phyloP scores from a whole-genome alignment of 2,113 vertebrate species.

The Micronycteris hirsuta region DNA sequence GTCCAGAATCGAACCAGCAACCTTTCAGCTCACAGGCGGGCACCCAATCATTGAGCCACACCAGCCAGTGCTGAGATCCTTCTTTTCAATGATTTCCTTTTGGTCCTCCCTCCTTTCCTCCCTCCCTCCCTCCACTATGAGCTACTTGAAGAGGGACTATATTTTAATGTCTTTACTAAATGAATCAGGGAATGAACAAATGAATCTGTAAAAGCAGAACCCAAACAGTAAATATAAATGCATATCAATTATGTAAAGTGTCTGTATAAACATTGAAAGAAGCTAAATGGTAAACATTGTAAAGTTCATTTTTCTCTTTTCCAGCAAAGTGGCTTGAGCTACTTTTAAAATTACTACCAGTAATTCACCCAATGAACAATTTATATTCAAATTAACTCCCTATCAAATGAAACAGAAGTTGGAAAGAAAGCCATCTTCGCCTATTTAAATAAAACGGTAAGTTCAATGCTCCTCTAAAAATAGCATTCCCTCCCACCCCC shows the following conservation, averaged over 20 bases:
- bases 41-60: too few relatives aligned
- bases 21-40: too few relatives aligned
- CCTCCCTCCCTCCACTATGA: background rate
- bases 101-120: background rate
- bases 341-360: conserved; percentile 14
- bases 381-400: background rate
- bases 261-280: background rate
- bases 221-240: background rate
- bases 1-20: too few relatives aligned
- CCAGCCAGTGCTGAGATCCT: background rate
- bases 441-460: background rate
- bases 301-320: background rate
- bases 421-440: background rate
- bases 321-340: background rate
- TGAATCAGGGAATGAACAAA: background rate
- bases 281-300: background rate
- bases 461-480: background rate
- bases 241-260: background rate
- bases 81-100: background rate
- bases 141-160: background rate
- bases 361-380: background rate
- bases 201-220: background rate
- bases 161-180: background rate
- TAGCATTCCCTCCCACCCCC: background rate
- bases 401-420: background rate